Conservation (phyloP, 2,888 invertebrate genomes). For the Petrophora chlorosata region DNA sequence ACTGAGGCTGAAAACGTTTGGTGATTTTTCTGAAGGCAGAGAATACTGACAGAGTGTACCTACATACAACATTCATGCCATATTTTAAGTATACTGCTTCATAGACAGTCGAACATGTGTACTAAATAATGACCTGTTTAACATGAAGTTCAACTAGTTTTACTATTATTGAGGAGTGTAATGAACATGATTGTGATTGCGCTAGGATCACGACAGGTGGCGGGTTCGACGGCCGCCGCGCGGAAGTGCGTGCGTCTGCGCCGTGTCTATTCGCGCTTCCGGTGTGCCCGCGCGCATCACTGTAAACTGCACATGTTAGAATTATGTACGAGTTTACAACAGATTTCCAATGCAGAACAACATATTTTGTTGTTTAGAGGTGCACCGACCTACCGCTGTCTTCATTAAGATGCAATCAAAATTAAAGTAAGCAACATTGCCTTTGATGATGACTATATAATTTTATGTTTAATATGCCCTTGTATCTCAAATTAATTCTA, state of each 20-base stretch:
- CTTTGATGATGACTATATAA: no score
- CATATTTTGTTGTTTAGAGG: no score
- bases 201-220: slow-evolving; percentile 64
- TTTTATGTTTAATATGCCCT: neutral
- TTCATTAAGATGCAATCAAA: no score
- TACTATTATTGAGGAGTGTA: slow-evolving; percentile 8
- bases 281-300: slow-evolving; percentile 54
- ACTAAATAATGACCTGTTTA: neutral
- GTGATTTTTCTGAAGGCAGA: no score
- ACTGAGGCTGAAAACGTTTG: no score
- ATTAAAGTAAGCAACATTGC: neutral
- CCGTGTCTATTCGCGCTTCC: slow-evolving; percentile 81
- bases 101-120: no score
- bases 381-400: no score
- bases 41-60: no score
- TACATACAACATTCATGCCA: no score
- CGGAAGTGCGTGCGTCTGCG: slow-evolving; percentile 81
- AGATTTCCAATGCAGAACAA: neutral
- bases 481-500: neutral
- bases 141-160: slow-evolving; percentile 1
- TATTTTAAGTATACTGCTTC: no score
- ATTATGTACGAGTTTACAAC: slow-evolving; percentile 18
- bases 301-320: slow-evolving; percentile 23
- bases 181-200: slow-evolving; percentile 31
- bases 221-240: slow-evolving; percentile 71